Conservation (phyloP, 2,113 vertebrate genomes). For the Crotalus tigris region DNA sequence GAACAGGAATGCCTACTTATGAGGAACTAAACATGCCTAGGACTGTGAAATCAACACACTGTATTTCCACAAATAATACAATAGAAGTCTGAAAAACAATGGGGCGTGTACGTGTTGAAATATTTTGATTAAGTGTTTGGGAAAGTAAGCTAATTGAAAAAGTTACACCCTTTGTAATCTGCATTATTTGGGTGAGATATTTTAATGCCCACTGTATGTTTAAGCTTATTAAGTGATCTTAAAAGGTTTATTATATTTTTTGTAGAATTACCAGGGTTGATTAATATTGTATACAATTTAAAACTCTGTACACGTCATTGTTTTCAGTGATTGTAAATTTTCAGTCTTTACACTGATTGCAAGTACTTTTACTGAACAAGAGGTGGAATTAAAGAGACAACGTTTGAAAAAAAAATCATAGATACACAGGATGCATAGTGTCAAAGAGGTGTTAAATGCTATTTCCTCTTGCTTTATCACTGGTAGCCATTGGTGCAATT, state of each 20-base stretch:
- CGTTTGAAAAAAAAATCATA: conserved; percentile 36
- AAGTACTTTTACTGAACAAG: conserved; percentile 63
- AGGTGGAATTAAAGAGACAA: conserved; percentile 39
- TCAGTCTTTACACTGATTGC: conserved; percentile 63
- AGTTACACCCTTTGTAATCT: not conserved
- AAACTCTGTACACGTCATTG: conserved; percentile 52
- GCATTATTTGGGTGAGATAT: conserved; percentile 51
- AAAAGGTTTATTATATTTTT: conserved; percentile 68
- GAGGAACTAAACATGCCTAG: not conserved
- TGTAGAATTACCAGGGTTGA: conserved; percentile 68
- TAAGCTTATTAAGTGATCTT: conserved; percentile 65
- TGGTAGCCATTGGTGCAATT: conserved; percentile 10
- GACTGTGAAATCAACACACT: conserved; percentile 5
- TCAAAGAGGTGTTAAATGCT: conserved; percentile 26
- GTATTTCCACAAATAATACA: not conserved
- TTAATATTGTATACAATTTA: conserved; percentile 65
- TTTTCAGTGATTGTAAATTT: conserved; percentile 58
- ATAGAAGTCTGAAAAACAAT: conserved; percentile 15
- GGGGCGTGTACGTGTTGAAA: conserved; percentile 42
- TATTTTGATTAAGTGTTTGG: conserved; percentile 25
- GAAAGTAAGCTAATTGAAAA: not conserved
- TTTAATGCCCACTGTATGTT: conserved; percentile 65
- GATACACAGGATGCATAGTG: conserved; percentile 15
- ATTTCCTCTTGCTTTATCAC: not conserved
- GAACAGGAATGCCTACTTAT: not conserved